These are phyloP conservation scores for Diplodus puntazzo DNA, from an alignment of 2,797 vertebrate genomes.

Conservation along the genomic window DNA sequence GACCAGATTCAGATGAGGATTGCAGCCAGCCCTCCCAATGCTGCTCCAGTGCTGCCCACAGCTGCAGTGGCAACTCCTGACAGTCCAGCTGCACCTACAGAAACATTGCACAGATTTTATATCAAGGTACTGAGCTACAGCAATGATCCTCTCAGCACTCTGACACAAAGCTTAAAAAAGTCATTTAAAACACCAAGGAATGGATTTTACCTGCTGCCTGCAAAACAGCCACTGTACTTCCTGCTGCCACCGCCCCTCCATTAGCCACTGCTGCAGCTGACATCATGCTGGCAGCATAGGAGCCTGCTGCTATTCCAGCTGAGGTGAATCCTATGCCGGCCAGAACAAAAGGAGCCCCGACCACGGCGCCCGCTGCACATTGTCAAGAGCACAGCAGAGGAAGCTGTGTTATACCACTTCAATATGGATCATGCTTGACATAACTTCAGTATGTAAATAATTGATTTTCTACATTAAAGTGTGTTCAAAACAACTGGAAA, in stretches of 20 bases:
- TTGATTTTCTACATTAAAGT: neutral
- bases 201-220: conserved; percentile 60
- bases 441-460: neutral
- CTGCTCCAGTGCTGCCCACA: conserved; percentile 27
- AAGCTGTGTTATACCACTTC: neutral
- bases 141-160: no score
- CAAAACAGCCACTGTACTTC: conserved; percentile 54
- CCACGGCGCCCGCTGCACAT: conserved; percentile 21
- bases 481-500: neutral
- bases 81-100: conserved; percentile 45
- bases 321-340: conserved; percentile 58
- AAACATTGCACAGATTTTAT: neutral
- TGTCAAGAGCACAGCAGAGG: neutral
- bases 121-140: neutral
- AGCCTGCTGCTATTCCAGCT: conserved; percentile 63
- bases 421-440: neutral
- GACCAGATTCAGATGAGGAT: neutral
- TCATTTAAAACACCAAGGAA: neutral
- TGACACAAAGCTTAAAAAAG: no score
- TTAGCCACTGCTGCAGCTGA: conserved; percentile 59
- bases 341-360: conserved; percentile 45
- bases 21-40: neutral
- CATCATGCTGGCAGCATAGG: conserved; percentile 69
- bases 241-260: conserved; percentile 70
- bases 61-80: conserved; percentile 6